These are phyloP conservation scores for Capitella teleta DNA, from an alignment of 1,140 invertebrate genomes.

Conservation along the genomic window DNA sequence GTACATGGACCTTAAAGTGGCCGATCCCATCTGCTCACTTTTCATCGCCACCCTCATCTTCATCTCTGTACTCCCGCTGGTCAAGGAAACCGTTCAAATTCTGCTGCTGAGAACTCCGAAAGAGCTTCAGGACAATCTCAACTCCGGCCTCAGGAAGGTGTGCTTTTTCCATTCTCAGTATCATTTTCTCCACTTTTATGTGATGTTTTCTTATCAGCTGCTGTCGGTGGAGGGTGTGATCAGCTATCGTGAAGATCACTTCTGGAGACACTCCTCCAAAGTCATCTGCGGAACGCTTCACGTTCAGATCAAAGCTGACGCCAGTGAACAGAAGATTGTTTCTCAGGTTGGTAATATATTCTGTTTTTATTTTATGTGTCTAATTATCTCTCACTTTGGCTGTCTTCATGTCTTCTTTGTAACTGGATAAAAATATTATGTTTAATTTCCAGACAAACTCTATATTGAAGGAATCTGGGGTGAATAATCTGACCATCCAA, in stretches of 20 bases:
- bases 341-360: not conserved
- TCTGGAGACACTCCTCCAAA: slow-evolving; percentile 43
- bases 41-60: slow-evolving; percentile 52
- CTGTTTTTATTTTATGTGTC: not conserved
- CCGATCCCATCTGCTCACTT: slow-evolving; percentile 55
- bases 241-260: slow-evolving; percentile 40
- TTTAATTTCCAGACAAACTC: slow-evolving; percentile 31
- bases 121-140: slow-evolving; percentile 23
- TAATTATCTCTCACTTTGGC: no score
- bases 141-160: slow-evolving; percentile 31
- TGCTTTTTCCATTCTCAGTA: not conserved
- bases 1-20: slow-evolving; percentile 50
- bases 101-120: slow-evolving; percentile 39
- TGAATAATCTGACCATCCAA: slow-evolving; percentile 37
- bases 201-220: slow-evolving; percentile 23
- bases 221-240: slow-evolving; percentile 40
- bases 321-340: slow-evolving; percentile 24
- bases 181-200: not conserved
- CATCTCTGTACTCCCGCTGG: slow-evolving; percentile 47
- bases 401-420: no score
- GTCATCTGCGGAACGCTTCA: slow-evolving; percentile 40
- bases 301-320: slow-evolving; percentile 37
- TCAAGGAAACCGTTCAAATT: slow-evolving; percentile 46
- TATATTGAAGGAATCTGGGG: slow-evolving; percentile 37
- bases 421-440: no score